Evolutionary conservation across 2,888 invertebrate genomes (phyloP), one percentile per base, ranked within the genome.

Genomic region (Sinopyrophorus schimmeli): DNA sequence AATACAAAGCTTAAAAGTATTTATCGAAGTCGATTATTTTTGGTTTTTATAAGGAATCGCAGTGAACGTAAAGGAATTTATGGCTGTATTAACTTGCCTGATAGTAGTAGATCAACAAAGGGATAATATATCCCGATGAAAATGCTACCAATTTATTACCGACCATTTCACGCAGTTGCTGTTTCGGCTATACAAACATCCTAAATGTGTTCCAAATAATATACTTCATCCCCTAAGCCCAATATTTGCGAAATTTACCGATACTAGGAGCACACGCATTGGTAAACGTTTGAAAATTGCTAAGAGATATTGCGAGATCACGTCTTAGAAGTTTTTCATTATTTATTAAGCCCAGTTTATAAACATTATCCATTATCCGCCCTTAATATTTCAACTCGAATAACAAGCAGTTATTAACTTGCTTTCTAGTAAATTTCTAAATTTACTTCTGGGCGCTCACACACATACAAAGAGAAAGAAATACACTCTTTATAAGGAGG

Each of bases 111-210:
- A n/a, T n/a, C 31, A 40, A 21, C 20, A 30, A 12, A 26, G 30
- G 24, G 23, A 46, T n/a, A 38, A 37, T 43, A 27, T 43, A 18
- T 24, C 15, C 37, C 23, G 26, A 35, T 43, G 23, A 46, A n/a
- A 46, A 46, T 31, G 23, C 38, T 23, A 16, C 38, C 46, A 46
- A 46, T 46, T 46, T 46, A 46, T 46, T 20, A 37, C 46, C 38
- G 30, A 7, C 37, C 46, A 46, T 46, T 46, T 37, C 31, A 38
- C 31, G 21, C 38, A 38, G 30, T 46, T 31, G 46, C 30, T 24
- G 23, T 30, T 38, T 38, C 30, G 31, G 46, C 30, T 46, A 38
- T 31, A 46, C 38, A 46, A 46, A 38, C 46, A 46, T 23, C 23
- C 37, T 9, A 44, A 46, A 46, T 38, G 46, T 31, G 37, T 38